Percentiles rank a stretch among this genome's conserved stretches.
phyloP scores from a whole-genome alignment of 2,113 vertebrate genomes.

The Vanacampus margaritifer region DNA sequence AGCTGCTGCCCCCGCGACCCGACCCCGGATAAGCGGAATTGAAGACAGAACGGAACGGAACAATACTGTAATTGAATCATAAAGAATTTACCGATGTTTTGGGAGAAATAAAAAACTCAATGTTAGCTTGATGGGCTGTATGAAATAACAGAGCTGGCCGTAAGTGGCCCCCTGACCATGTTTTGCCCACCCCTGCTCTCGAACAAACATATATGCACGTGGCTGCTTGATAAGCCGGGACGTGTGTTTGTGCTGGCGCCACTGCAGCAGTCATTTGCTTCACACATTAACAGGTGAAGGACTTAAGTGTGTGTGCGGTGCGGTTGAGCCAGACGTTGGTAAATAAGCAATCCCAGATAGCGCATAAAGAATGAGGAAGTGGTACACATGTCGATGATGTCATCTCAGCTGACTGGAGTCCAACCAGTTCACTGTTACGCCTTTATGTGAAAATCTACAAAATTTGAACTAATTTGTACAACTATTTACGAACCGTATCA shows the following conservation, averaged over 20 bases:
- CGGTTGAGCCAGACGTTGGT: slow-evolving; percentile 39
- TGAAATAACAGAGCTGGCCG: slow-evolving; percentile 3
- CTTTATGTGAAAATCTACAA: not conserved
- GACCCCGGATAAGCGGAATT: too few relatives aligned
- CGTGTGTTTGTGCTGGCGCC: slow-evolving; percentile 54
- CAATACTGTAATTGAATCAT: too few relatives aligned
- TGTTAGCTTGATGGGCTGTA: not conserved
- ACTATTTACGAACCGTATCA: too few relatives aligned
- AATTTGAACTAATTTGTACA: too few relatives aligned
- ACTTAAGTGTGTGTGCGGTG: slow-evolving; percentile 27
- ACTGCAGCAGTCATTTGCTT: slow-evolving; percentile 45
- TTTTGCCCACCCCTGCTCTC: slow-evolving; percentile 57
- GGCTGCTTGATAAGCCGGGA: slow-evolving; percentile 55
- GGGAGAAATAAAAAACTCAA: too few relatives aligned
- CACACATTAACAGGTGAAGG: slow-evolving; percentile 65
- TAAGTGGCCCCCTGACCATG: too few relatives aligned
- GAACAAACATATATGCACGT: slow-evolving; percentile 63
- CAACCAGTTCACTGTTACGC: not conserved
- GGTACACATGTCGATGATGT: slow-evolving; percentile 6
- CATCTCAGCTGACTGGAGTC: not conserved
- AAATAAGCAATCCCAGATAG: slow-evolving; percentile 50
- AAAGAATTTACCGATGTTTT: too few relatives aligned
- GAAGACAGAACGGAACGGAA: too few relatives aligned
- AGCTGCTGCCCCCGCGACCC: too few relatives aligned
- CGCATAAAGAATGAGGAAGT: slow-evolving; percentile 46